Evolutionary conservation across 2,113 vertebrate genomes (phyloP), one percentile per base, ranked within the genome.

Genomic region (Pavo muticus): DNA sequence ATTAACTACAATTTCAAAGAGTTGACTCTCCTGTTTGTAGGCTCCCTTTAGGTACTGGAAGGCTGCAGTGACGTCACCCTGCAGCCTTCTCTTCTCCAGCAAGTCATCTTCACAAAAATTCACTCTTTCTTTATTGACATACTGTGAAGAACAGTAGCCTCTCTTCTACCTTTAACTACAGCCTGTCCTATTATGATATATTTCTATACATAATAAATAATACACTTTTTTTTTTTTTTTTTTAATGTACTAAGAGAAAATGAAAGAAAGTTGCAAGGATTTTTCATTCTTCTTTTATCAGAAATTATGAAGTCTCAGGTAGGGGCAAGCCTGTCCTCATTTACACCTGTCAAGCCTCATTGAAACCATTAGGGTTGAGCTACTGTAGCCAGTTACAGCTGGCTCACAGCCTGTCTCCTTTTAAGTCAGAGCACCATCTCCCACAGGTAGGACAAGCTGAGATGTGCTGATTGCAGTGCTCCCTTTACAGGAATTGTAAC

Each of bases 321-420:
- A 76, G 48, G 30, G 27, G 6, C n/a, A 79, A 54, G 6, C 39
- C 50, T 91, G 71, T 85, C 82, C 78, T 88, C 75, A 57, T 67
- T 92, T 88, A 60, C 25, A 68, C 42, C 39, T 87, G 71, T 59
- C 78, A 84, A 87, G 54, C 87, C 60, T 86, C 50, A 90, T 7
- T 94, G 87, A 91, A 85, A 91, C 85, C 68, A 68, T 60, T 80
- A 30, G 68, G 32, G 19, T 90, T 85, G 63, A 91, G 64, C 25
- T 91, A 76, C 94, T 80, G 50, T 15, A 80, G 68, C 50, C 86
- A 40, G 83, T 94, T 80, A 61, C 67, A 75, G 67, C 84, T 92
- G 89, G 71, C 64, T 94, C 78, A n/a, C 60, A 77, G 89, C 50
- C 23, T 69, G 29, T 77, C 78, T 90, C 81, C 87, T 85, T 68